Evolutionary conservation across 2,888 invertebrate species (phyloP).

Genomic region (Euproctis similis): DNA sequence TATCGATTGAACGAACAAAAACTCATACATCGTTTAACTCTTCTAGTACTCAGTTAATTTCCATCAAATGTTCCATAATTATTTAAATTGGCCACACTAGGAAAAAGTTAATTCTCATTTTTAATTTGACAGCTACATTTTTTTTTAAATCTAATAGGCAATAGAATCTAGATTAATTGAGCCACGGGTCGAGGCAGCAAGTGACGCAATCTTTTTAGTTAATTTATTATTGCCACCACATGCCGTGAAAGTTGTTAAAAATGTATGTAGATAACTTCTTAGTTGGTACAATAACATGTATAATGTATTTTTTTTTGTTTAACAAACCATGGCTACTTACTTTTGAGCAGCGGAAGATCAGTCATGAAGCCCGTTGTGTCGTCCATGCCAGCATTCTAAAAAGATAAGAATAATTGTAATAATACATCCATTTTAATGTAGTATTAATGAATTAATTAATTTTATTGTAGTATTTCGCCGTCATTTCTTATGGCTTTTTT

Average conservation of each 20-base stretch:
- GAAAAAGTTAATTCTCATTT: conserved; percentile 7
- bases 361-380: conserved; percentile 92
- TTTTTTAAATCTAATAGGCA: conserved; percentile 2
- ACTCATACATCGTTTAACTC: conserved; percentile 10
- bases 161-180: conserved; percentile 4
- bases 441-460: too few species aligned
- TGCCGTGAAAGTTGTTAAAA: conserved; percentile 9
- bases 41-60: conserved; percentile 14
- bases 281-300: conserved; percentile 1
- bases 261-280: conserved; percentile 4
- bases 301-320: conserved; percentile 4
- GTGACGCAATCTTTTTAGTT: conserved; percentile 5
- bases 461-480: too few species aligned
- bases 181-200: conserved; percentile 1
- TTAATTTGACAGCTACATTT: conserved; percentile 3
- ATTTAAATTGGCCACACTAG: conserved; percentile 14
- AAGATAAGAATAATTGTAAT: too few species aligned
- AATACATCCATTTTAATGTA: too few species aligned
- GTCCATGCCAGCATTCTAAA: conserved; percentile 88
- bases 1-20: conserved; percentile 17
- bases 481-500: too few species aligned
- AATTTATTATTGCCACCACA: conserved; percentile 7
- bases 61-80: conserved; percentile 8
- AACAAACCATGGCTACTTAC: conserved; percentile 74
- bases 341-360: conserved; percentile 91